A percentile compares a stretch with the other conserved stretches of the same genome.
Conservation (phyloP, 2,113 vertebrate species). For the Maccullochella peelii region DNA sequence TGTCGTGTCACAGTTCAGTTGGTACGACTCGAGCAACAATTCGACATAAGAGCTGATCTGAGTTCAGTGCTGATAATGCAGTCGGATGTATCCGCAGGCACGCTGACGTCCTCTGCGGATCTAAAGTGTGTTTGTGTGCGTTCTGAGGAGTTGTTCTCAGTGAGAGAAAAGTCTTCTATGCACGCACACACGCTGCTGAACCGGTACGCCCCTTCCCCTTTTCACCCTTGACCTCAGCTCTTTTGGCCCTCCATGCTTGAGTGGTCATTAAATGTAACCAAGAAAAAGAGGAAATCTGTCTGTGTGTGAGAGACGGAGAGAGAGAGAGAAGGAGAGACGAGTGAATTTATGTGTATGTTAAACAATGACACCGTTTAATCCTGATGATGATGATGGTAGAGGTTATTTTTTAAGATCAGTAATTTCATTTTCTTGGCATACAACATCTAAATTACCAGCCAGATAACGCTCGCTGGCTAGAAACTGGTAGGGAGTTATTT, state of each 20-base stretch:
- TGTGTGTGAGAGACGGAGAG: slow-evolving; percentile 2
- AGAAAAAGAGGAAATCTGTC: slow-evolving; percentile 51
- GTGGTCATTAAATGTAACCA: slow-evolving; percentile 50
- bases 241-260: slow-evolving; percentile 48
- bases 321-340: background rate
- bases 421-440: slow-evolving; percentile 30
- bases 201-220: background rate
- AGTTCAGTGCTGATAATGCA: slow-evolving; percentile 26
- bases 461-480: slow-evolving; percentile 20
- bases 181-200: slow-evolving; percentile 6
- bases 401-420: slow-evolving; percentile 12
- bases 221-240: slow-evolving; percentile 61
- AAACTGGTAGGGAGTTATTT: slow-evolving; percentile 45
- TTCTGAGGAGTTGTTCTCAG: background rate
- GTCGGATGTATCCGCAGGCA: background rate
- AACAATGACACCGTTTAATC: background rate
- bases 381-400: background rate
- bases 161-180: slow-evolving; percentile 1
- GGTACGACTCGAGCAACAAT: background rate
- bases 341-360: background rate
- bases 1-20: slow-evolving; percentile 4
- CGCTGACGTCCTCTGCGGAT: background rate
- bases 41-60: slow-evolving; percentile 22
- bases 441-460: slow-evolving; percentile 27
- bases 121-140: slow-evolving; percentile 1